Conservation (phyloP, 2,888 invertebrate genomes). For the Stenchaetothrips biformis region DNA sequence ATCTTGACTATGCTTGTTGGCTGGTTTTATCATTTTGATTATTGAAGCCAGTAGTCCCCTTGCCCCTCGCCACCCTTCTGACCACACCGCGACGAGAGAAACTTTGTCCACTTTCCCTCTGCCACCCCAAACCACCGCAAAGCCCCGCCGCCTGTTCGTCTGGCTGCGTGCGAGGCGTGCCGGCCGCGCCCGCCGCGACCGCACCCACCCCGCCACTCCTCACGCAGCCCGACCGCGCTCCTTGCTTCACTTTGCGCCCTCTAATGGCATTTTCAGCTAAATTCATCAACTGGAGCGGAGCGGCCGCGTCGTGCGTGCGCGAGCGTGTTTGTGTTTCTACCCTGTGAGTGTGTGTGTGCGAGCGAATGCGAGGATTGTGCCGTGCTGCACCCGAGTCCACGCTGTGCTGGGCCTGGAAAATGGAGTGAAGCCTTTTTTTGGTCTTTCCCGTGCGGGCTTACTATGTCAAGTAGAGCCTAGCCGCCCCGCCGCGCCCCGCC, state of each 20-base stretch:
- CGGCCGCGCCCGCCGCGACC: background rate
- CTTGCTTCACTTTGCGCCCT: background rate
- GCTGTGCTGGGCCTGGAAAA: no score
- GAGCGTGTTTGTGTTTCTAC: no score
- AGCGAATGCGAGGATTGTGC: background rate
- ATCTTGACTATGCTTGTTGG: no score
- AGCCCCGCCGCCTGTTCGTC: background rate
- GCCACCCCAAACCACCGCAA: background rate
- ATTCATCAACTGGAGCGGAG: background rate
- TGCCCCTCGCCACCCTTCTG: no score
- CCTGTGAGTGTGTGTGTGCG: background rate
- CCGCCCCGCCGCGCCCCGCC: background rate
- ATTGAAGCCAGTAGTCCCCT: no score
- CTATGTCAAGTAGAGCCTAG: no score
- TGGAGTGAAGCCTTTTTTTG: no score
- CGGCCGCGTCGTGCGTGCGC: background rate
- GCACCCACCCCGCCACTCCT: background rate
- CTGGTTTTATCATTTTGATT: no score
- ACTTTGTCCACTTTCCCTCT: no score
- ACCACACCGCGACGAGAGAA: no score
- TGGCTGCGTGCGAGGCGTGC: background rate
- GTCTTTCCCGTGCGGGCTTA: no score
- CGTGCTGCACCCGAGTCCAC: background rate
- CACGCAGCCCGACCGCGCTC: background rate
- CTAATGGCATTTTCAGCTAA: constrained; percentile 14